phyloP scores from a whole-genome alignment of 2,888 invertebrate species.

The Erebia epiphron region DNA sequence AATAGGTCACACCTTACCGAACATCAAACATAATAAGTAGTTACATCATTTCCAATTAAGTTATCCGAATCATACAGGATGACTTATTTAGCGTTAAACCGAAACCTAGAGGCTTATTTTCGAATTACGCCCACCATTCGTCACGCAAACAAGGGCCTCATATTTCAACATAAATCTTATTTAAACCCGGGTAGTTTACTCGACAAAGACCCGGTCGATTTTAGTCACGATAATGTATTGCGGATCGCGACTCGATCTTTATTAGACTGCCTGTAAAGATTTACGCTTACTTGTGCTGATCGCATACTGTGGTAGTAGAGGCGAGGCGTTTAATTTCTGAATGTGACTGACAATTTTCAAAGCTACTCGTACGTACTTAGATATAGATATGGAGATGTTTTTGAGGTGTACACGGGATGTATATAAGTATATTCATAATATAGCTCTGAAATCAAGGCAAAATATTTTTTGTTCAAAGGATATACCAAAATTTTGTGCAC shows the following conservation, averaged over 20 bases:
- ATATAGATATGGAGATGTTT: too few species aligned
- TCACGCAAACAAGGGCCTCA: constrained; percentile 33
- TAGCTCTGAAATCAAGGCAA: too few species aligned
- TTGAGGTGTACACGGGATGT: too few species aligned
- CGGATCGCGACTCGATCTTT: constrained; percentile 36
- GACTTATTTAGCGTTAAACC: constrained; percentile 6
- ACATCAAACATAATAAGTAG: background rate
- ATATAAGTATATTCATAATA: too few species aligned
- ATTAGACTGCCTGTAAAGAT: constrained; percentile 29
- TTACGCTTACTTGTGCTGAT: constrained; percentile 5
- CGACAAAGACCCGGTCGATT: constrained; percentile 40
- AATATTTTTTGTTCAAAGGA: too few species aligned
- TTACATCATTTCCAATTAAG: background rate
- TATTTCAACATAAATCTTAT: constrained; percentile 45
- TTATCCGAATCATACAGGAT: background rate
- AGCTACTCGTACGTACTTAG: too few species aligned
- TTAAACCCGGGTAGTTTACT: constrained; percentile 40
- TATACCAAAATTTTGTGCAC: too few species aligned
- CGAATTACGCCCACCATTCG: constrained; percentile 29
- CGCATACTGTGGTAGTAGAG: background rate
- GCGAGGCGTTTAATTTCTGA: background rate
- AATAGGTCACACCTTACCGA: background rate
- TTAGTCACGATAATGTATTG: constrained; percentile 36
- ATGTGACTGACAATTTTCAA: too few species aligned
- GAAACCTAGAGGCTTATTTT: constrained; percentile 21